Conservation (phyloP, 2,888 invertebrate species). For the Sarcophaga caerulescens region DNA sequence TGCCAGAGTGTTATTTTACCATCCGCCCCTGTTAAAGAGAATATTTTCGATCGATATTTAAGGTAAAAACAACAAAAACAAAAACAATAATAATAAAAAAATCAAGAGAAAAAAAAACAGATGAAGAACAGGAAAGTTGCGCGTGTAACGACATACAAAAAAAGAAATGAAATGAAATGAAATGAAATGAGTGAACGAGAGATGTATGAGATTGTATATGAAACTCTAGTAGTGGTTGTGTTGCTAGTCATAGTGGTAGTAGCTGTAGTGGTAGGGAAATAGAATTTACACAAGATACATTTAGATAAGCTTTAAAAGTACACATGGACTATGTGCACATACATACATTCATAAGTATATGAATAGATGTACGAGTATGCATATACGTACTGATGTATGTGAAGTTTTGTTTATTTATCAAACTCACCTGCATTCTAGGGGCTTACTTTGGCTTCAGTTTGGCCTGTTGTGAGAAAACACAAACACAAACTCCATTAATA, state of each 20-base stretch:
- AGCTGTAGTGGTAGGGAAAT: neutral
- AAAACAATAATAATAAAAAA: conserved; percentile 9
- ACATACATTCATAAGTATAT: neutral
- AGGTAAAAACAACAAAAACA: conserved; percentile 42
- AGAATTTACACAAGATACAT: conserved; percentile 53
- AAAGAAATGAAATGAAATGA: neutral
- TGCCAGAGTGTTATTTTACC: conserved; percentile 49
- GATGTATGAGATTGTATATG: neutral
- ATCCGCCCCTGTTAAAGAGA: conserved; percentile 65
- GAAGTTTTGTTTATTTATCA: conserved; percentile 36
- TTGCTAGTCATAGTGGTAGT: neutral
- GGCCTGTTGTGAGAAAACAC: neutral
- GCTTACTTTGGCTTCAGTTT: conserved; percentile 64
- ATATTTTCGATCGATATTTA: conserved; percentile 60
- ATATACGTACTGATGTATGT: neutral
- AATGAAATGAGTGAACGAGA: neutral
- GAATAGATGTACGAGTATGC: neutral
- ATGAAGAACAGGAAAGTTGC: conserved; percentile 43
- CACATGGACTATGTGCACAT: neutral
- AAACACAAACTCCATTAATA: conserved; percentile 4
- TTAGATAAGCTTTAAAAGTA: conserved; percentile 49
- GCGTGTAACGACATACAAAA: conserved; percentile 45
- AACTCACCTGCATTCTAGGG: conserved; percentile 63
- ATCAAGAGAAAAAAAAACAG: conserved; percentile 50
- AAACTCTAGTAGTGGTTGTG: neutral